Evolutionary conservation across 2,113 vertebrate genomes (phyloP).

Genomic region (Indicator indicator): DNA sequence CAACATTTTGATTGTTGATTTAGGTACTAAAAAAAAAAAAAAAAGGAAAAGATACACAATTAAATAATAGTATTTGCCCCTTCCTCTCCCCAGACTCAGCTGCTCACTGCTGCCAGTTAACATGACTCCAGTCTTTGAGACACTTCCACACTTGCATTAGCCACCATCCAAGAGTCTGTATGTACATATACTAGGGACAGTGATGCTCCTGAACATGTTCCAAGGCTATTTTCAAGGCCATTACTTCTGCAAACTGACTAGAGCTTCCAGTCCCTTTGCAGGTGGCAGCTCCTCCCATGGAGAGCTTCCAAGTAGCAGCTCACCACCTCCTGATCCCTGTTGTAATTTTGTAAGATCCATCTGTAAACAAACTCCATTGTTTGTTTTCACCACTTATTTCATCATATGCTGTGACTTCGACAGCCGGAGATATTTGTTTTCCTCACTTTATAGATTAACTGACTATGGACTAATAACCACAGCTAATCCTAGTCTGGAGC

Average conservation of each 20-base stretch:
- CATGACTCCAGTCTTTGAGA: neutral
- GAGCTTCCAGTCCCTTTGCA: neutral
- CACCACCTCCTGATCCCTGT: neutral
- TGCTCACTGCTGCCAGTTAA: neutral
- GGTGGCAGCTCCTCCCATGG: neutral
- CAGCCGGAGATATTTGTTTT: neutral
- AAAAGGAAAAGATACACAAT: neutral
- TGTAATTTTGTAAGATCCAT: slow-evolving; percentile 21
- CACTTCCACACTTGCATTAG: neutral
- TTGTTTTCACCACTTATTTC: slow-evolving; percentile 8
- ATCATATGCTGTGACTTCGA: neutral
- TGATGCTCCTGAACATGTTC: slow-evolving; percentile 9
- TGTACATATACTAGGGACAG: neutral
- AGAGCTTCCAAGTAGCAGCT: slow-evolving; percentile 27
- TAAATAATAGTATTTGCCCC: neutral
- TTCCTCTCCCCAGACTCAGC: neutral
- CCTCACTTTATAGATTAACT: neutral
- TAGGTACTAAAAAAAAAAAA: neutral
- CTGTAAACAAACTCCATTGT: neutral
- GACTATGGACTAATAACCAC: neutral
- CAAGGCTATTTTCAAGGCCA: slow-evolving; percentile 55
- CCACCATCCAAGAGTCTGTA: neutral
- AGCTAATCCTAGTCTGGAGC: neutral
- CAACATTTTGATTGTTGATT: neutral
- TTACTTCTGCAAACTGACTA: slow-evolving; percentile 55